Evolutionary conservation across 2,797 vertebrate genomes (phyloP).

Genomic region (Gallinago stenura): DNA sequence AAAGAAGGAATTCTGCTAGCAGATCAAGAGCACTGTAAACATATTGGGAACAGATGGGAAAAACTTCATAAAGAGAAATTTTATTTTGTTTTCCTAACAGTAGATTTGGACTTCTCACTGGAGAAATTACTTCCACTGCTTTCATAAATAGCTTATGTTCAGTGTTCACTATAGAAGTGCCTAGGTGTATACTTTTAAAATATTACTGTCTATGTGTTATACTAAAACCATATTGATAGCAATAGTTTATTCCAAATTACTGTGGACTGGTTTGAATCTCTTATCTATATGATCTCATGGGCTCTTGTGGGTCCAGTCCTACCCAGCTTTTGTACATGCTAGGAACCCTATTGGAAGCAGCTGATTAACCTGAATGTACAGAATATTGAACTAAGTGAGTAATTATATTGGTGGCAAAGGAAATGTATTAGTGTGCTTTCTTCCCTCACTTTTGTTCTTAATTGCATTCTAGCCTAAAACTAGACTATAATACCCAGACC

Average conservation of each 20-base stretch:
- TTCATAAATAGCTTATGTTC: not conserved
- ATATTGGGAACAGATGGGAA: not conserved
- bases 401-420: not conserved
- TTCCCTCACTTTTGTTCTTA: not conserved
- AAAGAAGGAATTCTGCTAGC: not conserved
- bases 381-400: not conserved
- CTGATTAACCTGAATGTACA: not conserved
- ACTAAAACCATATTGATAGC: not conserved
- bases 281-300: not conserved
- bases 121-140: not conserved
- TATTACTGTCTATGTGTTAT: not conserved
- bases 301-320: no score
- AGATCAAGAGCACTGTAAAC: not conserved
- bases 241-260: not conserved
- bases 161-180: not conserved
- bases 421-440: not conserved
- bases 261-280: not conserved
- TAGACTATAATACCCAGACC: not conserved
- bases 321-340: not conserved
- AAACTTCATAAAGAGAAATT: not conserved
- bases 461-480: not conserved
- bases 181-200: not conserved
- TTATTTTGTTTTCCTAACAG: not conserved
- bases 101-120: not conserved
- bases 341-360: not conserved